Evolutionary conservation across 2,113 vertebrate genomes (phyloP), one percentile per base, ranked within the genome.

Genomic region (Thamnaconus septentrionalis): DNA sequence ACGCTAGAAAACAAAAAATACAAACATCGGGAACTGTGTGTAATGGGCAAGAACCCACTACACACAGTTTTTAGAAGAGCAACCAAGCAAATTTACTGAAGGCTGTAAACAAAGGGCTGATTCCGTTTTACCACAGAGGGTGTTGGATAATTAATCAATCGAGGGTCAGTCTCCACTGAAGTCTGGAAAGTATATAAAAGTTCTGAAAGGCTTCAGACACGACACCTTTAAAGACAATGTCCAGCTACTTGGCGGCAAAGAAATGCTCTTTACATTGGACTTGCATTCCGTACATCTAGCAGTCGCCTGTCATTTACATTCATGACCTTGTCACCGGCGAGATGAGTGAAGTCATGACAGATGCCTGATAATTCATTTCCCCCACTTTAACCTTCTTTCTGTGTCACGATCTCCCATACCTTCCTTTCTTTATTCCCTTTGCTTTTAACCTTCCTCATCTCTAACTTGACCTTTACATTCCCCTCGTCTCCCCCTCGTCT

Each of bases 291-390:
- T 80, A 63, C 76, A 81, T 86, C 70, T 63, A 59, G 72, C 50
- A 60, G 62, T 31, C 79, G 71, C 63, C 77, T 82, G 85, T 78
- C 85, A 86, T 86, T 87, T 86, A 84, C 83, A 88, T 87, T 72
- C 77, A 73, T 69, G 83, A 88, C 86, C 87, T 88, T 90, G 87
- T 84, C 85, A 81, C 56, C 56, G 66, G 44, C 41, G 47, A 81
- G 84, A 87, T 76, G 79, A 88, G 83, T 82, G 79, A 83, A 85
- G 83, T 79, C 86, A 80, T 83, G 89, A 86, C 84, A 86, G 84
- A 85, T 80, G 81, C 71, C 79, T 86, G 87, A 89, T 78, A 83
- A 83, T 80, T 85, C 72, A 87, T 89, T 90, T 87, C 58, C 71
- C 76, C 64, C 71, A 31, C 69, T 87, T 88, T 87, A 89, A 86